Base-by-base conservation (phyloP, 2,888 invertebrate genomes). In the Dolomedes plantarius region DNA sequence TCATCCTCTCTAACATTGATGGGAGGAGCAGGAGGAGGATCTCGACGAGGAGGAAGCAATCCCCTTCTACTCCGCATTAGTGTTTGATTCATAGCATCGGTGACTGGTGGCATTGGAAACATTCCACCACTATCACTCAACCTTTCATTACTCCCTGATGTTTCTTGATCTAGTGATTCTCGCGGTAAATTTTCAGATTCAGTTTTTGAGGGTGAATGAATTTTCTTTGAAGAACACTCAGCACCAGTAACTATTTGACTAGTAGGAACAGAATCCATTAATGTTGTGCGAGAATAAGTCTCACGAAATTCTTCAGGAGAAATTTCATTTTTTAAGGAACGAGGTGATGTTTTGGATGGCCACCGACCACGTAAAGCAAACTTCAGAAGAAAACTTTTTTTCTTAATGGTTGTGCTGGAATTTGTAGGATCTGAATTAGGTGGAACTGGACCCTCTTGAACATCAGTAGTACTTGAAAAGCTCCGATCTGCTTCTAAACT, bases 311-410 rank as follows among this genome's bases (percentile, higher is more conserved):
- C 90, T 56, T 89, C 88, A 16, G 89, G 88, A 39, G 88, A 89
- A 64, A 89, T 89, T 85, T 90, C 89, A 31, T 87, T 87, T 85
- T 89, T 89, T 41, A 73, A 65, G 16, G 85, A 64, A 46, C 88
- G 87, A 19, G 88, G 82, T 32, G 89, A 89, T 13, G 89, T 87
- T 82, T 90, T 90, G 7, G 89, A 89, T 16, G 90, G 90, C 90
- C 90, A 90, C 16, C 88, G 73, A 1, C 89, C 88, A 32, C 88
- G 86, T 28, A 90, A 81, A 31, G 89, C 87, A 80, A 90, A 89
- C 79, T 90, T 90, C 29, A 89, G 89, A 7, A 90, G 89, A 71
- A 90, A 90, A 23, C 90, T 89, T 78, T 89, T 89, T 39, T 89
- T 89, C 67, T 90, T 90, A n/a, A 77, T 83, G 9, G 75, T 69